Conservation (phyloP, 2,113 vertebrate genomes). For the Myocastor coypus region DNA sequence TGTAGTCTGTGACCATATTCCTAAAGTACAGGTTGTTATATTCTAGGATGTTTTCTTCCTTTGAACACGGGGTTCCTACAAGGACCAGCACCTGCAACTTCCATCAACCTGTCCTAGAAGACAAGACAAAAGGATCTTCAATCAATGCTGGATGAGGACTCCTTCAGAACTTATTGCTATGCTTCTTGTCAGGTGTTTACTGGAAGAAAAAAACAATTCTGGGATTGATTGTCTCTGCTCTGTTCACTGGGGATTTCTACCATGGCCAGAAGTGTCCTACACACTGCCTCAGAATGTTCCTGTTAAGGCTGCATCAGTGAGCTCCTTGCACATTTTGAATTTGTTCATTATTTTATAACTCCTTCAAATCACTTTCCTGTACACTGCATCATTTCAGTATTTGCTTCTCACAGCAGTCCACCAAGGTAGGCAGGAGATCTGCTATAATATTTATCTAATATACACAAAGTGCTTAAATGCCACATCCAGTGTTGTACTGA, state of each 20-base stretch:
- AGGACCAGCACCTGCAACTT: slow-evolving; percentile 93
- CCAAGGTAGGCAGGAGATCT: neutral
- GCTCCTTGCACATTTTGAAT: slow-evolving; percentile 18
- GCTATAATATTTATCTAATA: neutral
- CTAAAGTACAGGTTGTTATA: slow-evolving; percentile 92
- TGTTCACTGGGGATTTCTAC: neutral
- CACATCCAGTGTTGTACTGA: fast-evolving
- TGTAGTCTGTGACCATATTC: no score
- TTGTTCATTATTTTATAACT: neutral
- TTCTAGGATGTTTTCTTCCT: slow-evolving; percentile 86
- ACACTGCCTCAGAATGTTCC: neutral
- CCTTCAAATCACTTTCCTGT: neutral
- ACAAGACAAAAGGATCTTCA: slow-evolving; percentile 11
- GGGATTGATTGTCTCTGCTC: neutral
- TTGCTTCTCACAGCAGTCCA: slow-evolving; percentile 12
- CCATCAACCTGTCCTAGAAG: slow-evolving; percentile 89
- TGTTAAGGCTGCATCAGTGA: neutral
- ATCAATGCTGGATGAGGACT: neutral
- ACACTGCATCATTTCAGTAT: neutral
- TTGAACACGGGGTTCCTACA: slow-evolving; percentile 90
- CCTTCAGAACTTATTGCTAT: neutral
- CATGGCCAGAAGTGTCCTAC: neutral
- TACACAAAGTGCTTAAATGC: neutral
- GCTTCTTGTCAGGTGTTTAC: neutral
- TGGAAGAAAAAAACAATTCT: neutral